Evolutionary conservation across 2,888 invertebrate genomes (phyloP).

Genomic region (Eristalis arbustorum): DNA sequence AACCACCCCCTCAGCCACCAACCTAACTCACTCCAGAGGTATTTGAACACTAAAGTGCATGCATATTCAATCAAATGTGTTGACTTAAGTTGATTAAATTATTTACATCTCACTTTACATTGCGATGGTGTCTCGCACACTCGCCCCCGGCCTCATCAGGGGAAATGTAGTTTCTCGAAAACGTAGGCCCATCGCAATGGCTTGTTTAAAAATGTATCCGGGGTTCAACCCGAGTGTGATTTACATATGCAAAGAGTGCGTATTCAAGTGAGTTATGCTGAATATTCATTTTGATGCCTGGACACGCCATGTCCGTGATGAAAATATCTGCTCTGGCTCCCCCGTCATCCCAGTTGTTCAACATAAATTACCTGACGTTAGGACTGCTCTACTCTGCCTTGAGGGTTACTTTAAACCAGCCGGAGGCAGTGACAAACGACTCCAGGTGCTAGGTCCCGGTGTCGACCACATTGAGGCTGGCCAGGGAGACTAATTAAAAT

Average conservation of each 20-base stretch:
- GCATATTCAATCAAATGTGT: conserved; percentile 58
- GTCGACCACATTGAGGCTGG: neutral
- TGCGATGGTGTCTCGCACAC: neutral
- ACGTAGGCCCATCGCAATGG: neutral
- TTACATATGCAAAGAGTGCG: neutral
- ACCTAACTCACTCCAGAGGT: neutral
- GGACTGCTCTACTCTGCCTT: neutral
- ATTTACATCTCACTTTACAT: conserved; percentile 39
- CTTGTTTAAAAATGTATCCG: neutral
- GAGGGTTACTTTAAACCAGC: neutral
- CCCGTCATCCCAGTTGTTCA: neutral
- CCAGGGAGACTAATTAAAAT: neutral
- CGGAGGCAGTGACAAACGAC: neutral
- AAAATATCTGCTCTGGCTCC: neutral
- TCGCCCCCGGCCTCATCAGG: neutral
- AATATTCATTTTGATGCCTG: conserved; percentile 25
- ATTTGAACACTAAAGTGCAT: conserved; percentile 9
- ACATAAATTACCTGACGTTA: neutral
- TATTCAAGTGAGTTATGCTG: neutral
- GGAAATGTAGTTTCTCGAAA: neutral
- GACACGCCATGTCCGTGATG: neutral
- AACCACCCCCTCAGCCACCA: neutral
- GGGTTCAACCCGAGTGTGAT: neutral
- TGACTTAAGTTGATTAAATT: conserved; percentile 64
- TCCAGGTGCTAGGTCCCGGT: neutral